Evolutionary conservation across 2,888 invertebrate genomes (phyloP), one percentile per base, ranked within the genome.

Genomic region (Himalopsyche tibetana): DNA sequence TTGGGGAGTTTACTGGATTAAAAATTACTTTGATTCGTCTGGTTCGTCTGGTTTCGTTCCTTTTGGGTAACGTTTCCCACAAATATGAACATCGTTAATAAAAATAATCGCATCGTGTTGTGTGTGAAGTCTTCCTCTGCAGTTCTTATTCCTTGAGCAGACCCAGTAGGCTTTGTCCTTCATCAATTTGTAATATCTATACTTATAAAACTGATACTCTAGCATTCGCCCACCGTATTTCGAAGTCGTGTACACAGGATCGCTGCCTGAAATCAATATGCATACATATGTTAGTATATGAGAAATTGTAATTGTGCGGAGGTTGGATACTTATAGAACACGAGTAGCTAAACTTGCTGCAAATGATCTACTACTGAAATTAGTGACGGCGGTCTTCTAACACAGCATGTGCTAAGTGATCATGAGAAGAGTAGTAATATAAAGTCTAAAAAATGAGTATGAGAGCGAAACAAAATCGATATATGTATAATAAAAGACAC

Each of bases 171-270:
- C 63, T 36, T 80, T 80, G 3, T 80, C 45, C 12, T 80, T 45
- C 80, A 80, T 80, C 36, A 45, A n/a, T 38, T 45, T 80, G 40
- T 80, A 40, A 42, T 80, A 45, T 38, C 80, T 40, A 11, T 80
- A 80, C 36, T 80, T 80, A 12, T 80, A 80, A 80, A 42, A 42
- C n/a, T 80, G 40, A n/a, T 80, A 80, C 40, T 42, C 80, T 19
- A 80, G 36, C 80, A 80, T 80, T 40, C 80, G 80, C 0, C 63
- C 63, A 63, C 63, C 63, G 8, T 63, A 6, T 8, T n/a, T 63
- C 0, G 63, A 63, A 19, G 63, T 63, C 63, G 63, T 63, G 11
- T 63, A 63, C 63, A 63, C 63, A 28, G 63, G 63, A 2, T 19
- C 51, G 5, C 15, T 63, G 19, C 28, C 63, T 63, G 63, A 63